Percentiles rank a stretch among this genome's conserved stretches.
Evolutionary conservation across 1,140 invertebrate species (phyloP).

Genomic region (Penaeus indicus): DNA sequence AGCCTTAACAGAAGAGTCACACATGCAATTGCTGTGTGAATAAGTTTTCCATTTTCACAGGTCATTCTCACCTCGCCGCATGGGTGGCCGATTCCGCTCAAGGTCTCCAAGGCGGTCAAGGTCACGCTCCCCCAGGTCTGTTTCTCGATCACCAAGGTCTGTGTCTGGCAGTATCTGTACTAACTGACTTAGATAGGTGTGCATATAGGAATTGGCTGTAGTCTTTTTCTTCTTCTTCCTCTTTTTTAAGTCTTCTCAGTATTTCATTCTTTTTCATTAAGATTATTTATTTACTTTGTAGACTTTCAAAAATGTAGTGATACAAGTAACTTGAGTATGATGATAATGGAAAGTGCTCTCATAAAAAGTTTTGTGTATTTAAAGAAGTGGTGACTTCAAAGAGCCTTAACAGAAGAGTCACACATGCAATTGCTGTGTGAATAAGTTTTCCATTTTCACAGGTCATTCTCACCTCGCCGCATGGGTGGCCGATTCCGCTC

Average conservation of each 20-base stretch:
- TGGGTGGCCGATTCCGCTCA: conserved; percentile 46
- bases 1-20: neutral
- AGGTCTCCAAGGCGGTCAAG: conserved; percentile 54
- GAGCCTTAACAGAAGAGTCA: neutral
- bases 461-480: conserved; percentile 46
- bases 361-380: neutral
- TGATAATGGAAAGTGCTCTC: conserved; percentile 55
- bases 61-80: conserved; percentile 45
- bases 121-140: conserved; percentile 61
- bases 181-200: no score
- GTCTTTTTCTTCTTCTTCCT: no score
- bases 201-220: no score
- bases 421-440: neutral
- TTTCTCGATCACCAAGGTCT: conserved; percentile 54
- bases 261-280: no score
- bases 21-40: neutral
- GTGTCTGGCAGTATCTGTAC: conserved; percentile 42
- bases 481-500: conserved; percentile 48
- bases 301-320: no score
- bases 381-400: conserved; percentile 53
- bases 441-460: conserved; percentile 35
- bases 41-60: conserved; percentile 36
- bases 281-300: no score
- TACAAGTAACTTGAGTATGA: no score
- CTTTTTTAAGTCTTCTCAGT: no score